Conservation (phyloP, 2,797 vertebrate genomes). For the Nyctalus aviator region DNA sequence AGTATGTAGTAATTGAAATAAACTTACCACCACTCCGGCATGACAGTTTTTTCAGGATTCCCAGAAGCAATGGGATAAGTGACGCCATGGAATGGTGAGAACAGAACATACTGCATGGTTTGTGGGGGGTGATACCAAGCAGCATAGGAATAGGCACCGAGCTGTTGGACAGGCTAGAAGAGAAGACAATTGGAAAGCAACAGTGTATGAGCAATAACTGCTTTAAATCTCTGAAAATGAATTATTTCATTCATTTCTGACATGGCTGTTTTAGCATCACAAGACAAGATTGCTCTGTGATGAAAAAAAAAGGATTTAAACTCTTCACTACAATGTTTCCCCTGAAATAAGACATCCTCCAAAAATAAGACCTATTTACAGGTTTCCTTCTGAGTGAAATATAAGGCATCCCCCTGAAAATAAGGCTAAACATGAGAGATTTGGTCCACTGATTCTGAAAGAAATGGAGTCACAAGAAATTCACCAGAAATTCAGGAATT, state of each 20-base stretch:
- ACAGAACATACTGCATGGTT: background rate
- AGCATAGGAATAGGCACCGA: background rate
- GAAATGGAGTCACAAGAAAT: no score
- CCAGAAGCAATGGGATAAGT: background rate
- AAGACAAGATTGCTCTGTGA: background rate
- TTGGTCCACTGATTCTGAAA: no score
- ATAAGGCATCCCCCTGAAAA: no score
- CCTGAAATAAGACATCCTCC: no score
- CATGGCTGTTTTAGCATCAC: background rate
- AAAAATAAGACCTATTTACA: no score
- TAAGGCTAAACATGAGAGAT: no score
- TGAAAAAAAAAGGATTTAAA: background rate
- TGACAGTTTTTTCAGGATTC: background rate
- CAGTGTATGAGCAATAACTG: background rate
- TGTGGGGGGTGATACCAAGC: background rate
- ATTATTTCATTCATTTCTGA: background rate
- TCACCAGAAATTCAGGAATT: no score
- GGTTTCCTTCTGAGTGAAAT: no score
- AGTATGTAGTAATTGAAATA: background rate
- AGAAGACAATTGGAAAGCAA: background rate
- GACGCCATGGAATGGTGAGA: no score
- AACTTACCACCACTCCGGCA: conserved; percentile 72
- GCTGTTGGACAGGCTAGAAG: conserved; percentile 31
- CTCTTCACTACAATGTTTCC: background rate
- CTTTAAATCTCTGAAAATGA: background rate